phyloP scores from a whole-genome alignment of 1,140 invertebrate species.

The Platyscapa corneri region DNA sequence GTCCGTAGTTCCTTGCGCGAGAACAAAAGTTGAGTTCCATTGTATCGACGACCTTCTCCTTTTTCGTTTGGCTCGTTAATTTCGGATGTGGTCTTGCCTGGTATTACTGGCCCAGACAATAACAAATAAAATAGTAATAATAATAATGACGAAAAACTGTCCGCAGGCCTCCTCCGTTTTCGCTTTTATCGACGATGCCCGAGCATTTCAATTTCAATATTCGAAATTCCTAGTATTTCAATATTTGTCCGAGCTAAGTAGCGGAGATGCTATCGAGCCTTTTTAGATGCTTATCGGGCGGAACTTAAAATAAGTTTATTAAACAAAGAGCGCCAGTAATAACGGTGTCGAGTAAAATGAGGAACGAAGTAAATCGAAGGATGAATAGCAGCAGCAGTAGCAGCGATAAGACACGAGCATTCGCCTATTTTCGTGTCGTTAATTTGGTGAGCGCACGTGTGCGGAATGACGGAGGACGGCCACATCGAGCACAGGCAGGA shows the following conservation, averaged over 20 bases:
- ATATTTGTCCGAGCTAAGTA: too few relatives aligned
- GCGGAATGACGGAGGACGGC: background rate
- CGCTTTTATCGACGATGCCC: background rate
- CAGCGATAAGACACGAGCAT: background rate
- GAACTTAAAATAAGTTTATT: background rate
- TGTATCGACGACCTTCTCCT: background rate
- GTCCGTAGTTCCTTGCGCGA: background rate
- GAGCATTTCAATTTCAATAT: too few relatives aligned
- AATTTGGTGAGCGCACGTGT: background rate
- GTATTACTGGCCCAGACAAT: background rate
- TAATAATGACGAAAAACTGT: too few relatives aligned
- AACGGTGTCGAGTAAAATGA: background rate
- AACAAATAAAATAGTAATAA: too few relatives aligned
- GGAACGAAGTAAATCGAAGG: background rate
- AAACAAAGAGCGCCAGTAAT: background rate
- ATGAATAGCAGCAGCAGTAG: background rate
- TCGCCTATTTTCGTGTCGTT: background rate
- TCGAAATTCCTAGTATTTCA: too few relatives aligned
- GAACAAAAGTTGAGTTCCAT: background rate
- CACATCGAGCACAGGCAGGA: background rate
- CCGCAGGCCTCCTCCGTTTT: background rate
- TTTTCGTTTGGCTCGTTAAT: background rate
- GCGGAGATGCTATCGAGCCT: too few relatives aligned
- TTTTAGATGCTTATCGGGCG: too few relatives aligned
- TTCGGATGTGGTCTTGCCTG: background rate